phyloP scores from a whole-genome alignment of 2,888 invertebrate genomes.

The Ethmia dodecea region DNA sequence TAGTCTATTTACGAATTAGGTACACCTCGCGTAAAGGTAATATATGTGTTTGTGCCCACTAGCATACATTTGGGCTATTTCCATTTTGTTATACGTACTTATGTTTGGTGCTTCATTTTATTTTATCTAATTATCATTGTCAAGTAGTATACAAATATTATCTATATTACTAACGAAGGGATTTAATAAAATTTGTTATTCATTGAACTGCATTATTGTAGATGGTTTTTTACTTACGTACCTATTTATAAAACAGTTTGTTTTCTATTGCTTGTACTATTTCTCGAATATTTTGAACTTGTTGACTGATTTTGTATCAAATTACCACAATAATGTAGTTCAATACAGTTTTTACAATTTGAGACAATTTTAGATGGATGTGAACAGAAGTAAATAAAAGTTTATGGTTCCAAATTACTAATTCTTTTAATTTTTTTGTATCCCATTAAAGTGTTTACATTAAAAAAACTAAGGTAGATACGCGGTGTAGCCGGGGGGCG shows the following conservation, averaged over 20 bases:
- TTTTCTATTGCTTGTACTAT: conserved; percentile 27
- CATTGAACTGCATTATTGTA: conserved; percentile 58
- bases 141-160: no score
- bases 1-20: no score
- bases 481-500: conserved; percentile 58
- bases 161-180: no score
- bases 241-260: conserved; percentile 31
- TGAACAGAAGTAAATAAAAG: conserved; percentile 49
- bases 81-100: no score
- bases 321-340: conserved; percentile 50
- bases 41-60: no score
- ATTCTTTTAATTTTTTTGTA: conserved; percentile 3
- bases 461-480: conserved; percentile 44
- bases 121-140: no score
- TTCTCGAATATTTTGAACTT: conserved; percentile 55
- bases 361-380: conserved; percentile 40
- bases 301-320: conserved; percentile 50
- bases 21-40: no score
- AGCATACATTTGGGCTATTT: no score
- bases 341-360: conserved; percentile 38
- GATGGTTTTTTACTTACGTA: conserved; percentile 29
- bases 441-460: background rate
- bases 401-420: conserved; percentile 13
- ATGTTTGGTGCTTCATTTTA: no score
- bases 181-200: conserved; percentile 43